Percentiles rank a stretch among this genome's conserved stretches.
phyloP scores from a whole-genome alignment of 2,113 vertebrate genomes.

The Indicator maculatus region DNA sequence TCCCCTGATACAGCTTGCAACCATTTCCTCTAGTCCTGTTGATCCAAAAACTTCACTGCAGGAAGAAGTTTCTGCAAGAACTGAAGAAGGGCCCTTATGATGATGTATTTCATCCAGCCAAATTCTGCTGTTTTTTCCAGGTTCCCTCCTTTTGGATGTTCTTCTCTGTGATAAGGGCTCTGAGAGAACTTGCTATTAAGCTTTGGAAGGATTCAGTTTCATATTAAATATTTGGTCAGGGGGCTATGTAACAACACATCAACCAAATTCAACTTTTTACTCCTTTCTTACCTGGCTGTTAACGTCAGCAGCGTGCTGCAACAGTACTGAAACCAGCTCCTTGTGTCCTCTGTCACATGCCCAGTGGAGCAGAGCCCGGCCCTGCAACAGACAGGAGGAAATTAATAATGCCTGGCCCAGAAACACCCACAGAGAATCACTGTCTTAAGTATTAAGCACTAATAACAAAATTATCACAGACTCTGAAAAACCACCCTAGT shows the following conservation, averaged over 20 bases:
- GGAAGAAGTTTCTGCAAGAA: not conserved
- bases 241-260: not conserved
- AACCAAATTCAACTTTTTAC: not conserved
- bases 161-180: not conserved
- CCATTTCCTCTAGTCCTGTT: no score
- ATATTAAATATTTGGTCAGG: not conserved
- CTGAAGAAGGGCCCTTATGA: not conserved
- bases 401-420: not conserved
- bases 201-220: not conserved
- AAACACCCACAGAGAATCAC: not conserved
- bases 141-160: not conserved
- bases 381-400: conserved; percentile 76
- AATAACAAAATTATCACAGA: not conserved
- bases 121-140: not conserved
- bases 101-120: not conserved
- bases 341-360: conserved; percentile 95
- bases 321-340: conserved; percentile 89
- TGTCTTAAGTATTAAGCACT: not conserved
- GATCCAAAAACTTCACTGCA: not conserved
- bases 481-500: not conserved
- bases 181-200: not conserved
- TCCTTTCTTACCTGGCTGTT: conserved; percentile 89
- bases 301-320: conserved; percentile 87
- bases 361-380: conserved; percentile 93
- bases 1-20: no score